Evolutionary conservation across 2,113 vertebrate genomes (phyloP), one percentile per base, ranked within the genome.

Genomic region (Oryctolagus cuniculus): DNA sequence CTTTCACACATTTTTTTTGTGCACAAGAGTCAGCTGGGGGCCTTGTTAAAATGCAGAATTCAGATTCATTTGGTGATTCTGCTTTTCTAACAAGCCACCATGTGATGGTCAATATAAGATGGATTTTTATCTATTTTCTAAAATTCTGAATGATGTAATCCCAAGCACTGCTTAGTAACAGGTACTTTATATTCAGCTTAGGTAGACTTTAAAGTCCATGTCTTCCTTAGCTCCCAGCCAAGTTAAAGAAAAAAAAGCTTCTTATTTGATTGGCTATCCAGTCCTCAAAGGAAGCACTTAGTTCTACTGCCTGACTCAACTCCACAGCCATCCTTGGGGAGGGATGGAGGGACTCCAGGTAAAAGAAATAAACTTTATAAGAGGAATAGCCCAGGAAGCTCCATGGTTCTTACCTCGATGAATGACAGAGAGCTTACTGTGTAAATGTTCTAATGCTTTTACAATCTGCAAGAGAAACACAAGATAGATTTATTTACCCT

Each of bases 401-500:
- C 36, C 63, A 19, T 10, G 21, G 44, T 69, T 83, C 99, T 99
- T 96, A 99, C 99, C 99, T 99, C 99, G 97, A 98, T 99, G 99
- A 93, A 99, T 99, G 92, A 99, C 99, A 69, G 99, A 99, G 96
- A 99, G 99, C 83, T 99, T 99, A 97, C 99, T 99, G 98, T 99
- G 99, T 95, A 99, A 99, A 98, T 99, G 99, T 97, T 99, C 99
- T 98, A 99, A 98, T 5, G 99, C 99, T 98, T 99, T 99, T 77
- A 99, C 99, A 58, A 99, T 99, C 99, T 99, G 98, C 61, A 98
- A 98, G 80, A 89, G 82, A 96, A 96, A 89, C 85, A 74, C 34
- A 95, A 95, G 78, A 97, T 75, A 96, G 0, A 27, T 31, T 85
- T 63, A 86, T 74, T 29, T 10, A 73, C 49, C 24, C 49, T 78